phyloP scores from a whole-genome alignment of 2,888 invertebrate species.

The Platypus cylindrus region DNA sequence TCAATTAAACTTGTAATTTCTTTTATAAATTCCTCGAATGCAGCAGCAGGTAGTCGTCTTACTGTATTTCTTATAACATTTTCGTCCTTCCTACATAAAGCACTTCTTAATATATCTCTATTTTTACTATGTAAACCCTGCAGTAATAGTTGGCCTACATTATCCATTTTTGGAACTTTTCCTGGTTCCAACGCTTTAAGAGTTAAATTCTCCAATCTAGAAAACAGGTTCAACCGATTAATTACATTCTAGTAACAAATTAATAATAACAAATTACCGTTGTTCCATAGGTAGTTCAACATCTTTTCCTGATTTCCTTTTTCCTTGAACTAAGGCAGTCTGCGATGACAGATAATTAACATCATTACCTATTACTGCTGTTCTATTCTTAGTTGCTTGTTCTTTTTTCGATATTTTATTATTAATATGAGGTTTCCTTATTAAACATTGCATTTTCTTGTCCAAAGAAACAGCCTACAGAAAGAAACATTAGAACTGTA shows the following conservation, averaged over 20 bases:
- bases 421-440: constrained; percentile 33
- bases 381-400: constrained; percentile 32
- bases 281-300: constrained; percentile 69
- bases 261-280: constrained; percentile 30
- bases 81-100: constrained; percentile 54
- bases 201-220: constrained; percentile 57
- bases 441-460: constrained; percentile 38
- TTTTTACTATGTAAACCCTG: constrained; percentile 83
- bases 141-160: constrained; percentile 66
- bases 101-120: constrained; percentile 54
- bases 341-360: constrained; percentile 40
- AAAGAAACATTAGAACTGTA: neutral
- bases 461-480: neutral
- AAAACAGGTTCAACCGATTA: too few species aligned
- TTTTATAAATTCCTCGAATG: constrained; percentile 56
- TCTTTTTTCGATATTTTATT: constrained; percentile 21
- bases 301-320: constrained; percentile 30
- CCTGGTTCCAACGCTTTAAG: constrained; percentile 41
- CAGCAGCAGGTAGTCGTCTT: constrained; percentile 60
- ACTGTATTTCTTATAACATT: constrained; percentile 62
- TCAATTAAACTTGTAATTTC: constrained; percentile 58
- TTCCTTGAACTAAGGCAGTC: constrained; percentile 21
- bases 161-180: constrained; percentile 48
- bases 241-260: neutral
- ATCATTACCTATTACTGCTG: constrained; percentile 34